Percentiles rank a stretch among this genome's conserved stretches.
Evolutionary conservation across 1,140 invertebrate genomes (phyloP).

Genomic region (Drosophila ercepeae): DNA sequence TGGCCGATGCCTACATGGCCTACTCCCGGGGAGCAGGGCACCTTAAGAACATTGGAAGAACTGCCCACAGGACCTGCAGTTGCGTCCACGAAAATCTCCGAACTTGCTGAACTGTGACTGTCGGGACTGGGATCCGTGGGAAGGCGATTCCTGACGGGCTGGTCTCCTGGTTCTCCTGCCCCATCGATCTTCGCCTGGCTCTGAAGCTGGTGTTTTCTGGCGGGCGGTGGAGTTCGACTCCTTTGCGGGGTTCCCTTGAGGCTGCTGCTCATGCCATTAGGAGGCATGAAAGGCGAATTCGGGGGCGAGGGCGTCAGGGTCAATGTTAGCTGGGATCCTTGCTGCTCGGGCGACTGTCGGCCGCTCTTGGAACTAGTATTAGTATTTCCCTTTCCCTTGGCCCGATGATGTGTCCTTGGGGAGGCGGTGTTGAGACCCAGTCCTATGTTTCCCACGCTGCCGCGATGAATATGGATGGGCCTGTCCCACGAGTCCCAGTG

Average conservation of each 20-base stretch:
- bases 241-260: conserved; percentile 70
- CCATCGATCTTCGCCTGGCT: conserved; percentile 27
- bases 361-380: conserved; percentile 44
- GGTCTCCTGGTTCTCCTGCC: conserved; percentile 5
- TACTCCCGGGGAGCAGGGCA: conserved; percentile 91
- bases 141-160: conserved; percentile 85
- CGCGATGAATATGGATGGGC: conserved; percentile 83
- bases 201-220: conserved; percentile 87
- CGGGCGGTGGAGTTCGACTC: conserved; percentile 89
- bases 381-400: conserved; percentile 45
- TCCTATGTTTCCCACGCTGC: conserved; percentile 72
- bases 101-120: conserved; percentile 83
- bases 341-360: conserved; percentile 51
- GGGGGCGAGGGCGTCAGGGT: conserved; percentile 82
- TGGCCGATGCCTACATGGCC: conserved; percentile 92
- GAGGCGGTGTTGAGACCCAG: conserved; percentile 54
- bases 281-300: conserved; percentile 83
- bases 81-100: conserved; percentile 84
- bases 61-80: conserved; percentile 39
- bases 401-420: conserved; percentile 63
- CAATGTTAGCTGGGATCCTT: conserved; percentile 61
- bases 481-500: conserved; percentile 98
- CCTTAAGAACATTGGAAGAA: conserved; percentile 85
- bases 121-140: conserved; percentile 88
- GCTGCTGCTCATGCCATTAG: conserved; percentile 69